Conservation (phyloP, 1,140 invertebrate species). For the Cotesia typhae region DNA sequence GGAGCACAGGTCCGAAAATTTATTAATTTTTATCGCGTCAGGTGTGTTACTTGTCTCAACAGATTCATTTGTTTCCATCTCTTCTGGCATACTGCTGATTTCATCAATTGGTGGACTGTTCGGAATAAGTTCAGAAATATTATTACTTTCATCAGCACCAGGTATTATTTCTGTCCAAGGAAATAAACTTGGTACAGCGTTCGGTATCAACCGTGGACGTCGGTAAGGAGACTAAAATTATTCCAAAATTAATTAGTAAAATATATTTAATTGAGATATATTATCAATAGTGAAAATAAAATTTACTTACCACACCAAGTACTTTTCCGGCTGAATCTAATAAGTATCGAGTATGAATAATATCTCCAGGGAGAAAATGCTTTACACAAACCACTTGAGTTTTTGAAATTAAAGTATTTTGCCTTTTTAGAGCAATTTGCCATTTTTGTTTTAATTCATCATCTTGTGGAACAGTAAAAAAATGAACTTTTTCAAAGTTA, state of each 20-base stretch:
- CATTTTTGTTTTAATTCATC: constrained; percentile 13
- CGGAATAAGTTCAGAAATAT: too few species aligned
- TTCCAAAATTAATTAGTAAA: too few species aligned
- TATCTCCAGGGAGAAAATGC: neutral
- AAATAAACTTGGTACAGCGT: too few species aligned
- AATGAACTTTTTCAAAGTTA: neutral
- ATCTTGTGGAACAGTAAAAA: constrained; percentile 1
- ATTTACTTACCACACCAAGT: constrained; percentile 15
- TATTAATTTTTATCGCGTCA: neutral
- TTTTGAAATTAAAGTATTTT: neutral
- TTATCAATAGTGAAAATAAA: neutral
- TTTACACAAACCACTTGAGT: constrained; percentile 10
- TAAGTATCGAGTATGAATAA: neutral
- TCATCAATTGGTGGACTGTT: too few species aligned
- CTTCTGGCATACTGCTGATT: too few species aligned
- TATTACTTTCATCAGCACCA: too few species aligned
- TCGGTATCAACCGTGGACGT: too few species aligned
- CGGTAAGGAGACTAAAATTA: too few species aligned
- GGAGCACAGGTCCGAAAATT: neutral
- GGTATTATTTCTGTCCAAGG: too few species aligned
- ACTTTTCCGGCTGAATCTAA: neutral
- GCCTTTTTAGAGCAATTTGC: neutral
- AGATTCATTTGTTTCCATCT: too few species aligned
- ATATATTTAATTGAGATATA: too few species aligned
- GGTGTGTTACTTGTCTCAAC: too few species aligned